These are phyloP conservation scores for Ips typographus DNA, from an alignment of 1,140 invertebrate species.

Conservation along the genomic window DNA sequence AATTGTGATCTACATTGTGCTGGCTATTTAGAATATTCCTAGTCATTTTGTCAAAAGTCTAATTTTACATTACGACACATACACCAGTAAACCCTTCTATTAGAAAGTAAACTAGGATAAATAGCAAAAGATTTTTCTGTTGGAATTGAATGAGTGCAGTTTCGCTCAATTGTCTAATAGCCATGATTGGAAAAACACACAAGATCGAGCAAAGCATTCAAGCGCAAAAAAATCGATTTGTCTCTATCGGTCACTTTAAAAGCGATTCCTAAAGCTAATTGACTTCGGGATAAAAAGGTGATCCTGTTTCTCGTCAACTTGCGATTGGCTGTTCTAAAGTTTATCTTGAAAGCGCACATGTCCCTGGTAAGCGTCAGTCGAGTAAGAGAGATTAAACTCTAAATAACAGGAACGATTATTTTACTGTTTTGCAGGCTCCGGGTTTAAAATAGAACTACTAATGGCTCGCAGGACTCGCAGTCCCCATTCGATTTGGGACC, in stretches of 20 bases:
- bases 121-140: too few relatives aligned
- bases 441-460: conserved; percentile 34
- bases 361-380: conserved; percentile 36
- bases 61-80: too few relatives aligned
- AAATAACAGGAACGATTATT: conserved; percentile 35
- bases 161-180: neutral
- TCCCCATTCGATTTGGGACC: conserved; percentile 6
- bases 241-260: conserved; percentile 26
- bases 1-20: too few relatives aligned
- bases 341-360: conserved; percentile 41
- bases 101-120: too few relatives aligned
- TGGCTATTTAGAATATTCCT: too few relatives aligned
- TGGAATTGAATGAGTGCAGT: too few relatives aligned
- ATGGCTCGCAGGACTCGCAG: conserved; percentile 12
- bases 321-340: conserved; percentile 39
- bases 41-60: too few relatives aligned
- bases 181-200: conserved; percentile 14
- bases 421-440: conserved; percentile 31
- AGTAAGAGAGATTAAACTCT: conserved; percentile 34
- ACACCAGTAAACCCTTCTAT: too few relatives aligned
- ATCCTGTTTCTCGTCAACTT: conserved; percentile 42
- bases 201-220: conserved; percentile 11
- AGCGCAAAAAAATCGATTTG: conserved; percentile 28
- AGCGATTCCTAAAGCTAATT: conserved; percentile 33
- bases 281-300: conserved; percentile 34